Evolutionary conservation across 2,888 invertebrate species (phyloP).

Genomic region (Sclerodermus sp.): DNA sequence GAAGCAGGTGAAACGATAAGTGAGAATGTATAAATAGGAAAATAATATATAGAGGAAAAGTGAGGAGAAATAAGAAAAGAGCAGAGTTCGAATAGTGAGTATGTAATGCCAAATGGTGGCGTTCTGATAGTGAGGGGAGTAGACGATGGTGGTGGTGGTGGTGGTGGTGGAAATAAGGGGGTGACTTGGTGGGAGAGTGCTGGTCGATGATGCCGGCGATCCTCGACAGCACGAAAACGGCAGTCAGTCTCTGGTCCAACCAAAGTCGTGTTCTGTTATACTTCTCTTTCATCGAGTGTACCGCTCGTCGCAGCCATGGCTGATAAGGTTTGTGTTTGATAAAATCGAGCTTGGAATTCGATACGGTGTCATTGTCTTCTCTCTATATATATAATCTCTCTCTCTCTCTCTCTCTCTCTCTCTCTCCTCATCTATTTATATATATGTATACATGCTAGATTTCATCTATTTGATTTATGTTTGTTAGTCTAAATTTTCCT

Average conservation of each 20-base stretch:
- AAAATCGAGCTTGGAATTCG: no score
- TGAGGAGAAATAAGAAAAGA: not conserved
- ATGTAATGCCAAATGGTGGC: no score
- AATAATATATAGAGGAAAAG: no score
- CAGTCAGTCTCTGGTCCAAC: slow-evolving; percentile 65
- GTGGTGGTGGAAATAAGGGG: not conserved
- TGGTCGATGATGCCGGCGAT: slow-evolving; percentile 43
- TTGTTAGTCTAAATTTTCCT: no score
- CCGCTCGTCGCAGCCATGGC: slow-evolving; percentile 61
- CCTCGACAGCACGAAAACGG: slow-evolving; percentile 48
- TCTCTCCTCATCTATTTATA: no score
- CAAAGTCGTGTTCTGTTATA: slow-evolving; percentile 67
- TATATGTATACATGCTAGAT: no score
- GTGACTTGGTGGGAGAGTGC: slow-evolving; percentile 9
- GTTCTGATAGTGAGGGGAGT: not conserved
- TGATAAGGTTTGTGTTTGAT: slow-evolving; percentile 52
- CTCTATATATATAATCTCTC: no score
- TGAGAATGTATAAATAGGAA: no score
- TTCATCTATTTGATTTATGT: no score
- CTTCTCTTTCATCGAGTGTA: slow-evolving; percentile 60
- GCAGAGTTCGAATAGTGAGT: not conserved
- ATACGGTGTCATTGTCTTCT: no score
- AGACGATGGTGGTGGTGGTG: no score
- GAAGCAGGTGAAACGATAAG: not conserved
- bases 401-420: slow-evolving; percentile 5